Base-by-base conservation (phyloP, 2,888 invertebrate genomes). In the Notodonta dromedarius region DNA sequence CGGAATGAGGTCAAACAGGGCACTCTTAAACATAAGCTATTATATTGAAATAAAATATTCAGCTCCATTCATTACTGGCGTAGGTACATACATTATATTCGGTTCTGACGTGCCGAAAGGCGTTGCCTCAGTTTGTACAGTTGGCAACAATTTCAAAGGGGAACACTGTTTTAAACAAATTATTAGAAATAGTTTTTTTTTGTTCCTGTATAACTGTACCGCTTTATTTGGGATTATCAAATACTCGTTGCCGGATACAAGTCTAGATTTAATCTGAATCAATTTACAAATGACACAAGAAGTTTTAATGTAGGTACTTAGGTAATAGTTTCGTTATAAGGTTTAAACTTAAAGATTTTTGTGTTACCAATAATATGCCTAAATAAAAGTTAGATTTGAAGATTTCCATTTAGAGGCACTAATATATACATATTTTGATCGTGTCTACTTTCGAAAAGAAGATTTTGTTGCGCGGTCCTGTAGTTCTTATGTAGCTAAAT, bases 31-130 rank as follows among this genome's bases (percentile, higher is more conserved):
- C 85, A 87, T 74, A 78, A 77, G 78, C 88, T 83, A 88, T 90
- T 91, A 90, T 91, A 87, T 86, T 82, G 85, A 88, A 92, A 93
- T 91, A 91, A 93, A 92, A 91, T 93, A 93, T 93, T 92, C 92
- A 82, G 84, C 82, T 83, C 90, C 90, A 91, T 93, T 91, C 91
- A 91, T 87, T 87, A 86, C 84, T 74, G 79, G 80, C 77, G 83
- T 82, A 74, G 82, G 82, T 86, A 87, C 79, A 76, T 79, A 77
- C 66, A 80, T 82, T 80, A 81, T 79, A 80, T 86, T 85, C 80
- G 79, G 77, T 71, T 84, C 74, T 84, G 85, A 86, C 86, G 83
- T 74, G 87, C 87, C 90, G 87, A 91, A 91, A 91, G 87, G 86
- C 87, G 86, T 85, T 85, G 82, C 84, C 78, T 78, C 72, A 79